phyloP scores from a whole-genome alignment of 2,797 vertebrate genomes.

The Coranthus polyacanthus region DNA sequence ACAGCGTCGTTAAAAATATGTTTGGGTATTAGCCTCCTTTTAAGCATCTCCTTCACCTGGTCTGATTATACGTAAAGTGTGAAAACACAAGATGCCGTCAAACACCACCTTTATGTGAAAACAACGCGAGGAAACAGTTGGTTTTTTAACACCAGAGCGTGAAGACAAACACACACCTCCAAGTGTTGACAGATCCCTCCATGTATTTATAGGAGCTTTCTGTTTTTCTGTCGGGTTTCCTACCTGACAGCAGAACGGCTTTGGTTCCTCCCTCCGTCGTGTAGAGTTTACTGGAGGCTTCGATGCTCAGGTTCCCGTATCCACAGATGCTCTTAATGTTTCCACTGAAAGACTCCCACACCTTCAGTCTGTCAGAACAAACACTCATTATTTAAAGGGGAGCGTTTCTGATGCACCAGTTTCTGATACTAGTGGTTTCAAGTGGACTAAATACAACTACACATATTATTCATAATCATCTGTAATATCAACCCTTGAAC shows the following conservation, averaged over 20 bases:
- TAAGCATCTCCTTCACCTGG: neutral
- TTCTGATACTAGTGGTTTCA: too few relatives aligned
- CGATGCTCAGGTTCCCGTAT: constrained; percentile 66
- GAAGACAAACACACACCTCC: constrained; percentile 27
- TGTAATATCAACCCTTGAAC: too few relatives aligned
- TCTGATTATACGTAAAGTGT: constrained; percentile 16
- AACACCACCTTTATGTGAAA: neutral
- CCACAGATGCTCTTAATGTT: constrained; percentile 72
- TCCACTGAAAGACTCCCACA: constrained; percentile 77
- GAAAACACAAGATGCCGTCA: constrained; percentile 6
- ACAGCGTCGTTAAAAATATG: too few relatives aligned
- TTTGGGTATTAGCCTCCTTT: neutral
- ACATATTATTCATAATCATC: too few relatives aligned
- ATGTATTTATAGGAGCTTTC: neutral
- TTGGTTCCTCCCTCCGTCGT: constrained; percentile 73
- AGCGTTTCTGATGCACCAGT: neutral
- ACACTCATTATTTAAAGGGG: neutral
- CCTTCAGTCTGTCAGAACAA: constrained; percentile 63
- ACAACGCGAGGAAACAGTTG: constrained; percentile 4
- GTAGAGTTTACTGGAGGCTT: constrained; percentile 66
- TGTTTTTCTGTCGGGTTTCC: neutral
- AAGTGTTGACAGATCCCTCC: neutral
- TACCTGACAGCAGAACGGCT: constrained; percentile 76
- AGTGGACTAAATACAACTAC: too few relatives aligned
- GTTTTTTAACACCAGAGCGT: constrained; percentile 20